A percentile compares a stretch with the other conserved stretches of the same genome.
phyloP scores from a whole-genome alignment of 2,888 invertebrate genomes.

The Mayetiola destructor region DNA sequence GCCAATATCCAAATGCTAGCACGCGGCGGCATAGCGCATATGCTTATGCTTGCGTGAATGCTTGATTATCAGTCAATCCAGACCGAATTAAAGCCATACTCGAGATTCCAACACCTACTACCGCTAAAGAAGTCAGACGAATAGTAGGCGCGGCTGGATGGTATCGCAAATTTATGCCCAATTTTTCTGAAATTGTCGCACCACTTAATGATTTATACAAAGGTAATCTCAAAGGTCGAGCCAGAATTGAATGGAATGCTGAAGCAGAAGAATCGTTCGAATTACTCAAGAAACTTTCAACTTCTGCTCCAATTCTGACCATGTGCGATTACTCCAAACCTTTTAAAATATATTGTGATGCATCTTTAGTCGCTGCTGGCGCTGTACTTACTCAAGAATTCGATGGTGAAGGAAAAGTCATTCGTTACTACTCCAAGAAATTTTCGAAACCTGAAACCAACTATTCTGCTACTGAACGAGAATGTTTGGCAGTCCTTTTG shows the following conservation, averaged over 20 bases:
- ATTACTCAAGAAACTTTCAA: background rate
- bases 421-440: constrained; percentile 20
- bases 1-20: no score
- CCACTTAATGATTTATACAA: constrained; percentile 14
- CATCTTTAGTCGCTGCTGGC: constrained; percentile 19
- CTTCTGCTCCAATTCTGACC: background rate
- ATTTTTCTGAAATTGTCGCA: background rate
- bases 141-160: constrained; percentile 2
- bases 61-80: constrained; percentile 21
- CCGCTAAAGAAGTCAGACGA: constrained; percentile 6
- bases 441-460: background rate
- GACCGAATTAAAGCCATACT: constrained; percentile 19
- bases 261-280: background rate
- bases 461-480: constrained; percentile 16
- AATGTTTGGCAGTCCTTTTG: constrained; percentile 15
- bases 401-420: constrained; percentile 20
- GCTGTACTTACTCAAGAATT: constrained; percentile 17
- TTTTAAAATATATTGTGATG: constrained; percentile 18
- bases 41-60: no score
- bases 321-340: background rate
- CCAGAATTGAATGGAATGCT: background rate
- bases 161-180: background rate
- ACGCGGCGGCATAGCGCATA: no score
- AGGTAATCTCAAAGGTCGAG: no score
- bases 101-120: constrained; percentile 14